These are phyloP conservation scores for Syrista parreyssii DNA, from an alignment of 2,888 invertebrate species.

Conservation along the genomic window DNA sequence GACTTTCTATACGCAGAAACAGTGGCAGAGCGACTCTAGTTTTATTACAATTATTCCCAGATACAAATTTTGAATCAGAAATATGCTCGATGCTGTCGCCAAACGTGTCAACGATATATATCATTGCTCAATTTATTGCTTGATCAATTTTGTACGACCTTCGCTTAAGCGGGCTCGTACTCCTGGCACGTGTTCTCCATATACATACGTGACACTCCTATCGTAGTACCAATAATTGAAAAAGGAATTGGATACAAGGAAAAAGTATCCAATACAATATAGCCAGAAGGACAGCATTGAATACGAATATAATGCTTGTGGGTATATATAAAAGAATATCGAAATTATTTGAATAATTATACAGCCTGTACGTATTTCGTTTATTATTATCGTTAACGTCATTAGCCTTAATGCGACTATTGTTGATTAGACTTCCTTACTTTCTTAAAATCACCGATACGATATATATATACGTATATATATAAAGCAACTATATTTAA, in stretches of 20 bases:
- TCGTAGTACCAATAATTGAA: background rate
- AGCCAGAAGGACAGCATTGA: background rate
- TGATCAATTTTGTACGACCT: background rate
- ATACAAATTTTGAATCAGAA: background rate
- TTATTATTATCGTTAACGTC: conserved; percentile 48
- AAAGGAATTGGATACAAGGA: background rate
- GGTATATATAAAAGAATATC: background rate
- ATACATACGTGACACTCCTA: background rate
- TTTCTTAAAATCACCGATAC: conserved; percentile 36
- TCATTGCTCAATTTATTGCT: background rate
- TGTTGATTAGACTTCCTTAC: conserved; percentile 33
- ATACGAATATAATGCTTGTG: background rate
- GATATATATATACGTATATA: conserved; percentile 24
- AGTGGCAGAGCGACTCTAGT: background rate
- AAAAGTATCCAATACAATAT: background rate
- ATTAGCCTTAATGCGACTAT: conserved; percentile 42
- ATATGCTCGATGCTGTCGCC: background rate
- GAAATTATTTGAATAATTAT: conserved; percentile 36
- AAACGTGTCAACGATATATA: background rate
- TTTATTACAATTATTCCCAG: background rate
- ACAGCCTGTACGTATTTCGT: conserved; percentile 49
- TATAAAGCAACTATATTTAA: conserved; percentile 34
- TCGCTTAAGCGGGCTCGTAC: background rate
- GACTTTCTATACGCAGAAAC: background rate
- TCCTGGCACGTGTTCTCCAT: background rate